Evolutionary conservation across 2,797 vertebrate species (phyloP).

Genomic region (Malurus leucopterus): DNA sequence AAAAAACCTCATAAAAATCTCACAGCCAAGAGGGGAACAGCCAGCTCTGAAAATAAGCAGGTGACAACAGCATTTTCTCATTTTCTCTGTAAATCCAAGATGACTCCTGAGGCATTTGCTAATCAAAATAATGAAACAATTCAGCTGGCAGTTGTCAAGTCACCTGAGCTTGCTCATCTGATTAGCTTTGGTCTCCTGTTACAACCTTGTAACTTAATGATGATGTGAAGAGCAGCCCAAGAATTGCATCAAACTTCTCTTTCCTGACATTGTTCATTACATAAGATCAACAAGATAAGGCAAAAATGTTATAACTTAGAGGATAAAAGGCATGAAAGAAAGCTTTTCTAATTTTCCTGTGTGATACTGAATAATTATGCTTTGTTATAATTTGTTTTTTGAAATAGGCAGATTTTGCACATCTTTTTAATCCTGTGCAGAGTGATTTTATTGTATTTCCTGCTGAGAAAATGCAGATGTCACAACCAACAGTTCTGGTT

Average conservation of each 20-base stretch:
- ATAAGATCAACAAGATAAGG: not conserved
- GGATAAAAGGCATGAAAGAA: not conserved
- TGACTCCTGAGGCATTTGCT: not conserved
- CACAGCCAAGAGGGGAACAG: not conserved
- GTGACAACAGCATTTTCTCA: not conserved
- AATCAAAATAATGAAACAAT: conserved; percentile 7
- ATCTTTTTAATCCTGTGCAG: not conserved
- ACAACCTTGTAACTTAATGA: not conserved
- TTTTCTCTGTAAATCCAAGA: not conserved
- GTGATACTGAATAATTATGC: not conserved
- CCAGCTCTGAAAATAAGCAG: not conserved
- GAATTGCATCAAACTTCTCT: not conserved
- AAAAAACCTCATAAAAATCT: not conserved
- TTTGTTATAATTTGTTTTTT: not conserved
- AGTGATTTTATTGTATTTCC: not conserved
- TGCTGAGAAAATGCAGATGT: not conserved
- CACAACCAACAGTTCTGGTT: not conserved
- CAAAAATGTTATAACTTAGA: not conserved
- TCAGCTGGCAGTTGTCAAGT: not conserved
- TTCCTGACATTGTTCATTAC: not conserved
- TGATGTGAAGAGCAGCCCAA: not conserved
- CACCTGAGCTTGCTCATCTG: not conserved
- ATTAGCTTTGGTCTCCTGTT: not conserved
- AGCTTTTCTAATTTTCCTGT: not conserved
- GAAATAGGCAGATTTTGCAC: accelerated